Base-by-base conservation (phyloP, 2,113 vertebrate species). In the Phalacrocorax carbo region DNA sequence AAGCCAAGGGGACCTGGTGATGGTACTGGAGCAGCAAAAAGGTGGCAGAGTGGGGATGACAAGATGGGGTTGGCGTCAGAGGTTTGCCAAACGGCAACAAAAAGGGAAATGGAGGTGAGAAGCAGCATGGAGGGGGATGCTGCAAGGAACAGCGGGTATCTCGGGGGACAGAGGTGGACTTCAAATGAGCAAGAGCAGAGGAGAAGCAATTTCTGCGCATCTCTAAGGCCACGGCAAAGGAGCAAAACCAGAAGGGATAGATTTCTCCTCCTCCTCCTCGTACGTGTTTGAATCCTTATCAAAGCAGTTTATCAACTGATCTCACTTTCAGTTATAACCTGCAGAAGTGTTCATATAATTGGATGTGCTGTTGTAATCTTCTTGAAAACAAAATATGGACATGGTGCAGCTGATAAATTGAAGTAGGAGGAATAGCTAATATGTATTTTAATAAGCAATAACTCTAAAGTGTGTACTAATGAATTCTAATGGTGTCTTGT, bases 321-420 rank as follows among this genome's bases (percentile, higher is more conserved):
- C 81, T 88, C 27, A 27, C 78, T 89, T 77, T 93, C 91, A 81
- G 5, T 84, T 88, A 69, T 60, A 88, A 94, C 66, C 83, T 77
- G 61, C 52, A 91, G 92, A 64, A 87, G 58, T 54, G 55, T 72
- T 84, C 34, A 16, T 70, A 44, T 82, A 89, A 94, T 95, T 89
- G 92, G 70, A 86, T 73, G 77, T 94, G 75, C 60, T 94, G 52
- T 34, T 94, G 73, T 85, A 77, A 97, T 96, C 62, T 29, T 94
- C 83, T 85, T 81, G 78, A 89, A 96, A 93, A 89, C 61, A 91
- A 90, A 92, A 44, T 55, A 70, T 7, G 51, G 64, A 44, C 66
- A 61, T 29, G 46, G 44, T 75, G 48, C 48, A 48, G 72, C 20
- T 30, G 58, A 84, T 42, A 65, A 76, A 88, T 57, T 14, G 48